Percentiles rank a stretch among this genome's conserved stretches.
phyloP scores from a whole-genome alignment of 2,113 vertebrate species.

The Apeltes quadracus region DNA sequence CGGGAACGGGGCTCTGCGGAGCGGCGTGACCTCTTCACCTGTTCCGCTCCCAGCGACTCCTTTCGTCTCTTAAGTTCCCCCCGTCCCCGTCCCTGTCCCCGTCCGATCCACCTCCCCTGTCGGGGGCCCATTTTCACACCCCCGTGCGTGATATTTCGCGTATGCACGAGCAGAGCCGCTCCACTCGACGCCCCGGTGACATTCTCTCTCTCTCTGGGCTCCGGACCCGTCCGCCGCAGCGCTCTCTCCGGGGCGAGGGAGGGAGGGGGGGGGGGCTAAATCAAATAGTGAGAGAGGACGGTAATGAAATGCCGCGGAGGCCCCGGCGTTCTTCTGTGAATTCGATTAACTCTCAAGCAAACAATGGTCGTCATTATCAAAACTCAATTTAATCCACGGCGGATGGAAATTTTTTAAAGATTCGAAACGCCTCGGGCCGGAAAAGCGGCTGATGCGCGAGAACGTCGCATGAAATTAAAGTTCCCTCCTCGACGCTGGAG shows the following conservation, averaged over 20 bases:
- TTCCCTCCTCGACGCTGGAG: conserved; percentile 31
- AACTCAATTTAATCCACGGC: conserved; percentile 60
- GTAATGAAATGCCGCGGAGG: conserved; percentile 57
- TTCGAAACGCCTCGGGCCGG: conserved; percentile 32
- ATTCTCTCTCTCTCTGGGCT: conserved; percentile 47
- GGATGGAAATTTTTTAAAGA: conserved; percentile 53
- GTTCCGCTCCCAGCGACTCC: conserved; percentile 1
- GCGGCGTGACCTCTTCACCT: background rate
- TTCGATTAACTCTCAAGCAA: conserved; percentile 67
- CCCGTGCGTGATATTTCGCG: conserved; percentile 72
- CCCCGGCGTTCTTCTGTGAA: conserved; percentile 55
- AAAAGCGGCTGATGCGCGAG: conserved; percentile 40
- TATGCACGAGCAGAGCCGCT: conserved; percentile 56
- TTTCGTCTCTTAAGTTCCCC: background rate
- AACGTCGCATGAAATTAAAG: conserved; percentile 43
- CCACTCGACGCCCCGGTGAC: conserved; percentile 50
- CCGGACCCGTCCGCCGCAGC: too few species aligned
- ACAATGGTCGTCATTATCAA: conserved; percentile 73
- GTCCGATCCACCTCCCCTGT: background rate
- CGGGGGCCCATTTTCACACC: too few species aligned
- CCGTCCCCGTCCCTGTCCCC: background rate
- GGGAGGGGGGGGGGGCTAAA: conserved; percentile 25
- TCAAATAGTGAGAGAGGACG: conserved; percentile 53
- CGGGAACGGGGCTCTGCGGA: conserved; percentile 10
- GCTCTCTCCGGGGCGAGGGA: conserved; percentile 45